Base-by-base conservation (phyloP, 1,140 invertebrate genomes). In the Eupristina koningsbergeri region DNA sequence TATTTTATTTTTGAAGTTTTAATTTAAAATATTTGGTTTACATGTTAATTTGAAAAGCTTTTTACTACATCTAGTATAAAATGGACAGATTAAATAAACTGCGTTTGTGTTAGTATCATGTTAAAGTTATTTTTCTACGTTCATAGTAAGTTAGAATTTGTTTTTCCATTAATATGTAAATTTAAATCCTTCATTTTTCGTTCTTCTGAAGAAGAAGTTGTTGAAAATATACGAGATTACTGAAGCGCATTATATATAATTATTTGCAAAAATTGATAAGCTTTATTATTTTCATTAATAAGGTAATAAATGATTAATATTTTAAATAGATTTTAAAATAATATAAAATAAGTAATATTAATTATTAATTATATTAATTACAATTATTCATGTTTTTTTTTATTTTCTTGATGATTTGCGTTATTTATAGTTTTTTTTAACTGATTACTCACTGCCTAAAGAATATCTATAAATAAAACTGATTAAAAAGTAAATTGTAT, bases 141-240 rank as follows among this genome's bases (percentile, higher is more conserved):
- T 71, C 22, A 26, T 31, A 41, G 7, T 71, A 71, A 71, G 19
- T 71, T 71, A 41, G 41, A 71, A 71, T 41, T 71, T 71, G 39
- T 71, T 71, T 71, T 71, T 41, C 67, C 67, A 71, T 71, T 41
- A 71, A 41, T 71, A 71, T 71, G 67, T 71, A 71, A 71, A 71
- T 71, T 13, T 41, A 6, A 71, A 71, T 71, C 3, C 67, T 39
- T 71, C 29, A 71, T 71, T 39, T 71, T 71, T 71, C 36, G 11
- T 41, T 13, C 3, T 26, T 71, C 41, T 71, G 67, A 71, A 26
- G 36, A 39, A 39, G 15, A 31, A 71, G 19, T 3, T 71, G 67
- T 39, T 41, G 31, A 36, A 71, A 71, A 71, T 71, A 41, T n/a
- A 34, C 15, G 26, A 41, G 19, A 71, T 39, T 41, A n/a, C 67